Base-by-base conservation (phyloP, 2,888 invertebrate genomes). In the Cryptus armator region DNA sequence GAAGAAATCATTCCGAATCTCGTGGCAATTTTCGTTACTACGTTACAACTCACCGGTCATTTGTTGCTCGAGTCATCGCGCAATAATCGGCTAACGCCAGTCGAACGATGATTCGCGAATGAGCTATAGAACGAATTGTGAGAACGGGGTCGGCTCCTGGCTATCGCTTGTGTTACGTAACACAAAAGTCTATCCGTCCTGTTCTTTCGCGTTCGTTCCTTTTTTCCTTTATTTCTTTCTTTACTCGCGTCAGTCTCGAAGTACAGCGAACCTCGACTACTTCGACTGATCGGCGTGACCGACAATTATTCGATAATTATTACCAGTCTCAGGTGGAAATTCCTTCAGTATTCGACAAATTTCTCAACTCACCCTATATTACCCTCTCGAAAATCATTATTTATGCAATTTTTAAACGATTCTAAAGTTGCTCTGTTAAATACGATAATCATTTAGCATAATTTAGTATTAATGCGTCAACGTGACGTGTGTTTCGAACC, bases 121-220 rank as follows among this genome's bases (percentile, higher is more conserved):
- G 37, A 9, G 59, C 44, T n/a, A 29, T 24, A 68, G 37, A 72
- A 77, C 59, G 77, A 81, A 85, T 87, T 90, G 90, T 92, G 92
- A 89, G 92, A 92, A 92, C 81, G 88, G 87, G 90, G 90, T 88
- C 56, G 56, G 16, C 24, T 44, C 74, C 51, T 80, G 81, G 84
- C 77, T 74, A 81, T 51, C 84, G 67, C 56, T 64, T 48, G 66
- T 53, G 70, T 87, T 84, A 78, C 66, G 84, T 83, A 87, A 86
- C 76, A 75, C 62, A 64, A 77, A 74, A 86, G 79, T 46, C 48
- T 46, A 16, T 29, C 56, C 56, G 44, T 62, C 51, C 71, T 62
- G 7, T 62, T 62, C 43, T 82, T 64, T 56, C 78, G 71, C 9
- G 43, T 66, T 32, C 43, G 46, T 70, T 71, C 53, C 51, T 81